Conservation (phyloP, 64 coral and sea anemone genomes). For the Montipora efflorescens region DNA sequence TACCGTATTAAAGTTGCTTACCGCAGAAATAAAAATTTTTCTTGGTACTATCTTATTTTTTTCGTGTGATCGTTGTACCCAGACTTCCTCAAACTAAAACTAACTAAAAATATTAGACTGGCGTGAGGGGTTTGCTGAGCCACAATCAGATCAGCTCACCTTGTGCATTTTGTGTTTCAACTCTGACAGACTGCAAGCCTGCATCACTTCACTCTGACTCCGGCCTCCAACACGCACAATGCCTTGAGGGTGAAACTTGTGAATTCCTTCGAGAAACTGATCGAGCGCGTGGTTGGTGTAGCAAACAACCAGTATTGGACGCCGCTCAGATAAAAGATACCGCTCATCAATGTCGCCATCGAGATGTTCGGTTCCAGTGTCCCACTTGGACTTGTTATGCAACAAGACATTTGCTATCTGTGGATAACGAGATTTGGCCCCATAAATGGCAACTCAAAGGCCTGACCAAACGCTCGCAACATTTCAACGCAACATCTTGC, state of each 20-base stretch:
- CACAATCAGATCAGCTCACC: neutral
- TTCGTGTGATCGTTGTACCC: too few relatives aligned
- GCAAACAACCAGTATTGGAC: constrained; percentile 84
- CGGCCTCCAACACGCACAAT: constrained; percentile 33
- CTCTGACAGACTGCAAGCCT: constrained; percentile 50
- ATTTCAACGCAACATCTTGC: too few relatives aligned
- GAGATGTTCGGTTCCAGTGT: constrained; percentile 46
- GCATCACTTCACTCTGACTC: neutral
- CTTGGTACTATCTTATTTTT: too few relatives aligned
- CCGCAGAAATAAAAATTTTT: too few relatives aligned
- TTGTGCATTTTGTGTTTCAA: constrained; percentile 37
- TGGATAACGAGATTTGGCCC: too few relatives aligned
- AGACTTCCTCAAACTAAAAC: too few relatives aligned
- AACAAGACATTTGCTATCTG: constrained; percentile 81
- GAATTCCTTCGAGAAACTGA: constrained; percentile 31
- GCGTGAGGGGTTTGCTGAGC: neutral
- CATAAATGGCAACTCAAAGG: too few relatives aligned
- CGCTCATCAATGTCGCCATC: too few relatives aligned
- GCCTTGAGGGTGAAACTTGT: constrained; percentile 56
- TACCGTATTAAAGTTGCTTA: too few relatives aligned
- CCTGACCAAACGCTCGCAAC: too few relatives aligned
- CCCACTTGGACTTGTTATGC: constrained; percentile 83
- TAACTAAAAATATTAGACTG: too few relatives aligned
- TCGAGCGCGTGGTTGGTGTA: neutral
- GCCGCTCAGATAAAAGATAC: neutral